These are phyloP conservation scores for Gasteruption jaculator DNA, from an alignment of 2,888 invertebrate species.

Conservation along the genomic window DNA sequence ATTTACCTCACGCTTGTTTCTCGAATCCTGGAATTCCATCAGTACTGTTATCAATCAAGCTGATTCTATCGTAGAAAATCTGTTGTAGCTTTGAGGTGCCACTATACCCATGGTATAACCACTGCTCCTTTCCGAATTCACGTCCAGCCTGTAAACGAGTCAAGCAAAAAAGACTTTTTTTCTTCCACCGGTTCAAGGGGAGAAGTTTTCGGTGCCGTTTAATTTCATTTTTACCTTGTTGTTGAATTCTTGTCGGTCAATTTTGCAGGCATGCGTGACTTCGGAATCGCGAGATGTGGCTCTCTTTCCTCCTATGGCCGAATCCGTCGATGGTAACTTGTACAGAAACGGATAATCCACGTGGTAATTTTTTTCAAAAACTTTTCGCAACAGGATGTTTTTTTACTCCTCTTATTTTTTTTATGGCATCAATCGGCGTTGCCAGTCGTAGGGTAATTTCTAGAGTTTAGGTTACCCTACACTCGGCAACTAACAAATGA, in stretches of 20 bases:
- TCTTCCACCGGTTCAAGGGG: no score
- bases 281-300: constrained; percentile 27
- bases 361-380: no score
- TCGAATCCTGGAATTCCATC: constrained; percentile 8
- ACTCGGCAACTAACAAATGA: no score
- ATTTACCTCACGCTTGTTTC: no score
- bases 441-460: no score
- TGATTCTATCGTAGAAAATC: constrained; percentile 20
- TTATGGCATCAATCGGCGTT: no score
- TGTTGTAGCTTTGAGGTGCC: constrained; percentile 44
- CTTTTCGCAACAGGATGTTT: no score
- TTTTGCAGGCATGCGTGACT: constrained; percentile 33
- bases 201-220: not conserved
- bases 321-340: constrained; percentile 23
- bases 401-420: no score
- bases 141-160: constrained; percentile 26
- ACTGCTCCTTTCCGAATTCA: constrained; percentile 39
- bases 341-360: no score
- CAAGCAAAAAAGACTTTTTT: constrained; percentile 10
- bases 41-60: constrained; percentile 2
- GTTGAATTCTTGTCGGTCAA: constrained; percentile 21
- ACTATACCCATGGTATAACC: constrained; percentile 47
- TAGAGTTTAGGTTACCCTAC: no score
- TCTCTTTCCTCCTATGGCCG: constrained; percentile 25
- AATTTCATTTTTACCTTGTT: constrained; percentile 6